Evolutionary conservation across 1,140 invertebrate species (phyloP).

Genomic region (Aplysia californica): DNA sequence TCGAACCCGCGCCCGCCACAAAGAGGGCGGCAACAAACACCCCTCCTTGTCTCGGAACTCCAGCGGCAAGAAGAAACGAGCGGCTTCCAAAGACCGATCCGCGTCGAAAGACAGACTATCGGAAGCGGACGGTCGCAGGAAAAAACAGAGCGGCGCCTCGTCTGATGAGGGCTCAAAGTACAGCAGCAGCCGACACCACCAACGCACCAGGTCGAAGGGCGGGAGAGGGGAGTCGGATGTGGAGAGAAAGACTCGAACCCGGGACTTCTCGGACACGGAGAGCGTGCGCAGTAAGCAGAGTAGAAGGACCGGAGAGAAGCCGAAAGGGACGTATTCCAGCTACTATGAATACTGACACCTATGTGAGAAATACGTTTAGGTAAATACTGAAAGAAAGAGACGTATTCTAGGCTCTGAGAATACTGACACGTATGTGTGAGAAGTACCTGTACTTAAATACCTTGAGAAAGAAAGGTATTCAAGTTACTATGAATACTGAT

Average conservation of each 20-base stretch:
- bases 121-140: background rate
- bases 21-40: background rate
- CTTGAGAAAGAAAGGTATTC: too few relatives aligned
- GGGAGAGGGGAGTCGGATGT: background rate
- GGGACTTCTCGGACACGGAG: slow-evolving; percentile 16
- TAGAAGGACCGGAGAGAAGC: slow-evolving; percentile 4
- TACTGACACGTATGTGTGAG: background rate
- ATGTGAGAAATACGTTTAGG: background rate
- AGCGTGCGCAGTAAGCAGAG: background rate
- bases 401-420: background rate
- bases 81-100: background rate
- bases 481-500: background rate
- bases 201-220: background rate
- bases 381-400: background rate
- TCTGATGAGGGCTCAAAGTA: slow-evolving; percentile 24
- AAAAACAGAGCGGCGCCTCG: background rate
- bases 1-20: background rate
- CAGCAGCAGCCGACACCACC: background rate
- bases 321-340: slow-evolving; percentile 23
- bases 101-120: background rate
- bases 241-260: background rate
- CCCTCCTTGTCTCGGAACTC: too few relatives aligned
- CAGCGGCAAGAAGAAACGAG: background rate
- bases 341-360: slow-evolving; percentile 18
- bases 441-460: background rate